These are phyloP conservation scores for Lophotis ruficrista DNA, from an alignment of 2,113 vertebrate genomes.

Conservation along the genomic window DNA sequence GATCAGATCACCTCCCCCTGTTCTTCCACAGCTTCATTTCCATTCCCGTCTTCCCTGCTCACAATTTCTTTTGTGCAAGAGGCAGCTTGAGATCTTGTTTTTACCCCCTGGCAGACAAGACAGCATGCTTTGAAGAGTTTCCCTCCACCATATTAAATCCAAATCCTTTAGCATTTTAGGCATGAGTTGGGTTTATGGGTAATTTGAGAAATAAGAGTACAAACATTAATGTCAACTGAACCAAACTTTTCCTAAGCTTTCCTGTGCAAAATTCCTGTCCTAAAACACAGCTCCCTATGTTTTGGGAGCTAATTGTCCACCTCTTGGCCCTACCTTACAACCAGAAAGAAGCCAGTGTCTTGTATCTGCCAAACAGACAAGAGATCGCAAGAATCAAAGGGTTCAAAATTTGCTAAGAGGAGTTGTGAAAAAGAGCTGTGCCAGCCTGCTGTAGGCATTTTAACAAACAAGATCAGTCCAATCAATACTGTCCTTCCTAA, in stretches of 20 bases:
- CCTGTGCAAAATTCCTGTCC: neutral
- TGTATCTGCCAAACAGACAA: neutral
- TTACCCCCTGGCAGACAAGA: neutral
- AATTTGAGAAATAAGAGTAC: constrained; percentile 8
- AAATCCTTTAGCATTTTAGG: neutral
- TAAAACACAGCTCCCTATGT: neutral
- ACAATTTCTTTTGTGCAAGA: neutral
- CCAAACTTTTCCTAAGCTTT: neutral
- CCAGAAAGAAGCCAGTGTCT: neutral
- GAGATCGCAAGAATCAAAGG: neutral
- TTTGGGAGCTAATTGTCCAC: neutral
- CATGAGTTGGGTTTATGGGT: neutral
- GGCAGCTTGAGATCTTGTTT: constrained; percentile 11
- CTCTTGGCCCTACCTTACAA: neutral
- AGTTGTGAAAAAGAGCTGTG: neutral
- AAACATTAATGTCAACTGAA: neutral
- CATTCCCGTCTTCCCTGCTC: neutral
- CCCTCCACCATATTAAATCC: neutral
- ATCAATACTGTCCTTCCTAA: neutral
- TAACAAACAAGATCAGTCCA: neutral
- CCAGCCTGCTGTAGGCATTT: neutral
- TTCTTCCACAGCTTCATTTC: neutral
- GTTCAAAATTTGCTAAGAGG: neutral
- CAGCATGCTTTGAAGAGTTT: constrained; percentile 21
- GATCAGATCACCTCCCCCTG: neutral